Conservation (phyloP, 64 coral and sea anemone genomes). For the Pachyseris speciosa region DNA sequence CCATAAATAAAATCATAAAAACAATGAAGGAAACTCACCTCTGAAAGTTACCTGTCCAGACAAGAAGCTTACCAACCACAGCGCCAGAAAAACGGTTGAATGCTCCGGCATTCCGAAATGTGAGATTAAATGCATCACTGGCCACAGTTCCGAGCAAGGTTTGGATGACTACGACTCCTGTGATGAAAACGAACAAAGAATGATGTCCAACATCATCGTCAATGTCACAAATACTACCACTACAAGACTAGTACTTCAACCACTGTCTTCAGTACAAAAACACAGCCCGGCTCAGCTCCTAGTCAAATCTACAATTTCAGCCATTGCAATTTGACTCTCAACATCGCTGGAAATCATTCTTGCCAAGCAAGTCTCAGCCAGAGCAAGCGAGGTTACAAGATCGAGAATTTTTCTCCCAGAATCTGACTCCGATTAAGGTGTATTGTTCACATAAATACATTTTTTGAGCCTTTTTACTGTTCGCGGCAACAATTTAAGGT, state of each 20-base stretch:
- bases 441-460: conserved; percentile 8
- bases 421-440: conserved; percentile 38
- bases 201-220: conserved; percentile 19
- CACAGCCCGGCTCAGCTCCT: not conserved
- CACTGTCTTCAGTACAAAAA: not conserved
- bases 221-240: not conserved
- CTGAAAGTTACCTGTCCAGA: not conserved
- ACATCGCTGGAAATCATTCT: conserved; percentile 28
- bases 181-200: conserved; percentile 19
- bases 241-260: not conserved
- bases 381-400: not conserved
- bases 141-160: not conserved
- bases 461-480: no score
- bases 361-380: not conserved
- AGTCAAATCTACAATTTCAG: conserved; percentile 25
- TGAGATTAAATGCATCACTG: conserved; percentile 43
- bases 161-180: conserved; percentile 42
- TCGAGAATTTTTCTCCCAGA: conserved; percentile 1
- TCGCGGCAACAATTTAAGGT: no score
- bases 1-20: conserved; percentile 22
- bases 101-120: conserved; percentile 8
- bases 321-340: conserved; percentile 29
- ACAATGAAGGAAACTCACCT: conserved; percentile 20
- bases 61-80: conserved; percentile 55
- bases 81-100: conserved; percentile 32